Evolutionary conservation across 2,888 invertebrate species (phyloP).

Genomic region (Ophion slaviceki): DNA sequence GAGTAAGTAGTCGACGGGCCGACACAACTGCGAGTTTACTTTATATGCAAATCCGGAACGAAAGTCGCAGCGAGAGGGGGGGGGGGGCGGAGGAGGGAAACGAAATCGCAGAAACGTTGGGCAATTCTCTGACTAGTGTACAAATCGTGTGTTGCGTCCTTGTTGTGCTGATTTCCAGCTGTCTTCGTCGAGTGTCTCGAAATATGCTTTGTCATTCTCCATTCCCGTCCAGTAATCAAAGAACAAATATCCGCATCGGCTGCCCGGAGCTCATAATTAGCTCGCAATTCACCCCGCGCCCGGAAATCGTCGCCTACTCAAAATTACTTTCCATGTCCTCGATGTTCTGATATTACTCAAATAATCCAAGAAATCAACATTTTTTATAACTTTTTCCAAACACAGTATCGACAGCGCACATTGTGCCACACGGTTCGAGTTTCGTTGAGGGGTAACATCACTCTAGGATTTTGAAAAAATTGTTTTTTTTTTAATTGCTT

Average conservation of each 20-base stretch:
- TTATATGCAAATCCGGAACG: slow-evolving; percentile 81
- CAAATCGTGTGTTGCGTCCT: slow-evolving; percentile 3
- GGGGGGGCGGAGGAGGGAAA: slow-evolving; percentile 69
- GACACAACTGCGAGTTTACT: slow-evolving; percentile 77
- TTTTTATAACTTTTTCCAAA: no score
- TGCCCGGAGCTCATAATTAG: not conserved
- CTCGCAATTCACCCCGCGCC: no score
- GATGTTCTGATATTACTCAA: not conserved
- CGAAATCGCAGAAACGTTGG: slow-evolving; percentile 61
- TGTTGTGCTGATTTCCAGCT: slow-evolving; percentile 1
- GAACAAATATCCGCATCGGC: not conserved
- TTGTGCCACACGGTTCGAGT: no score
- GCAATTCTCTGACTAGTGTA: slow-evolving; percentile 36
- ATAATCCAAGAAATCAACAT: not conserved
- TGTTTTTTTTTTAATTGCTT: no score
- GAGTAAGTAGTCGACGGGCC: slow-evolving; percentile 77
- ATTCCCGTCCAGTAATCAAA: not conserved
- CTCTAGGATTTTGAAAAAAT: no score
- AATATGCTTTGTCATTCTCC: not conserved
- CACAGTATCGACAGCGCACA: no score
- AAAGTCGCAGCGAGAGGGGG: slow-evolving; percentile 73
- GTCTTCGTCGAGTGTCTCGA: not conserved
- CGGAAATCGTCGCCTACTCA: no score
- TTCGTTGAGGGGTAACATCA: no score
- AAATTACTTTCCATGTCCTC: not conserved